Percentiles rank a stretch among this genome's conserved stretches.
These are phyloP conservation scores for Ia io DNA, from an alignment of 2,113 vertebrate species.

Conservation along the genomic window DNA sequence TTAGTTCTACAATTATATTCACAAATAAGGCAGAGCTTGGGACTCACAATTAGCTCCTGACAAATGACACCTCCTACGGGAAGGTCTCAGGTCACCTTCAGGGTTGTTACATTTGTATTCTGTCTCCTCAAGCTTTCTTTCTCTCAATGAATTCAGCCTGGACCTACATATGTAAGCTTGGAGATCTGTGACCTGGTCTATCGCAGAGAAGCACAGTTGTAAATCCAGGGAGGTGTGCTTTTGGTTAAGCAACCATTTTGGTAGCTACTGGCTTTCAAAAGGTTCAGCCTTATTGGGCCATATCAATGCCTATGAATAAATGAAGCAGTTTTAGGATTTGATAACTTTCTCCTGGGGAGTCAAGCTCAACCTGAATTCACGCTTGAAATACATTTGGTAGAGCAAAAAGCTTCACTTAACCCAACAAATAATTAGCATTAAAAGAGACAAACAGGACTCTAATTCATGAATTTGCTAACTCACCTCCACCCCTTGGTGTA, in stretches of 20 bases:
- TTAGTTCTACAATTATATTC: neutral
- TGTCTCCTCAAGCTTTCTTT: neutral
- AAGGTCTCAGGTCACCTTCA: neutral
- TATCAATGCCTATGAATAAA: neutral
- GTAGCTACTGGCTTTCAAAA: neutral
- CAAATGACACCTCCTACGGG: neutral
- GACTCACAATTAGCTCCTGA: neutral
- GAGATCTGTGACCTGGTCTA: neutral
- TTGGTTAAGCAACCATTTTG: neutral
- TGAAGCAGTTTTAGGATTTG: constrained; percentile 1
- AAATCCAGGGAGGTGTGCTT: neutral
- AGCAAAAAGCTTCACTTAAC: neutral
- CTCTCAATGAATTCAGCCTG: neutral
- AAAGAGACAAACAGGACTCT: neutral
- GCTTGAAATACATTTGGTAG: neutral
- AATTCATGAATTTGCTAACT: neutral
- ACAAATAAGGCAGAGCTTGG: neutral
- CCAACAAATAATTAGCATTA: neutral
- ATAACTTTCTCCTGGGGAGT: neutral
- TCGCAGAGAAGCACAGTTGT: neutral
- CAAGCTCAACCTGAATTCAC: neutral
- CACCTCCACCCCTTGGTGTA: too few relatives aligned
- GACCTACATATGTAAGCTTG: neutral
- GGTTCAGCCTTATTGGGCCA: neutral
- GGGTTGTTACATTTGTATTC: neutral